Percentiles rank a stretch among this genome's conserved stretches.
These are phyloP conservation scores for Nomia melanderi DNA, from an alignment of 1,140 invertebrate genomes.

Conservation along the genomic window DNA sequence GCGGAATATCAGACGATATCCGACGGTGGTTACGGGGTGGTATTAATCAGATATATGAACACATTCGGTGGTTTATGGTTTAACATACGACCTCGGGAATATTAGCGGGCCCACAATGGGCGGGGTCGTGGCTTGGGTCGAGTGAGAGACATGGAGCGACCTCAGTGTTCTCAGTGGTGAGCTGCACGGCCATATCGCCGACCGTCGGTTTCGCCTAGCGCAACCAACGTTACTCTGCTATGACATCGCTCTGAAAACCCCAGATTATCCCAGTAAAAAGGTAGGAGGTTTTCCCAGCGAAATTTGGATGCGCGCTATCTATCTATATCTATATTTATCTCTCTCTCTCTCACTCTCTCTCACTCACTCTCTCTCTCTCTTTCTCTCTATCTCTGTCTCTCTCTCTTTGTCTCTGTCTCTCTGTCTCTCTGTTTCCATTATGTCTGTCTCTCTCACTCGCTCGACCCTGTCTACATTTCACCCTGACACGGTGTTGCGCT, in stretches of 20 bases:
- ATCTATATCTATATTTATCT: not conserved
- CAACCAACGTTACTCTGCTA: slow-evolving; percentile 51
- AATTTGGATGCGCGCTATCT: slow-evolving; percentile 50
- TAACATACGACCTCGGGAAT: slow-evolving; percentile 32
- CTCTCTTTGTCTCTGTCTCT: slow-evolving; percentile 29
- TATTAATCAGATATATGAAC: slow-evolving; percentile 40
- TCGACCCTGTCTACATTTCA: slow-evolving; percentile 37
- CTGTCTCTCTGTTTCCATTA: slow-evolving; percentile 20
- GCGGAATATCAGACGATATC: slow-evolving; percentile 39
- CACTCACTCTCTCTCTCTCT: slow-evolving; percentile 33
- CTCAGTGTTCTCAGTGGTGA: slow-evolving; percentile 66
- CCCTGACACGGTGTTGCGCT: slow-evolving; percentile 48
- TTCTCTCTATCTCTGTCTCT: slow-evolving; percentile 33
- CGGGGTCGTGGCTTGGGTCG: slow-evolving; percentile 57
- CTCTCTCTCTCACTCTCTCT: slow-evolving; percentile 40
- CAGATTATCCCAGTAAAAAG: slow-evolving; percentile 57
- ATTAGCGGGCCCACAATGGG: slow-evolving; percentile 51
- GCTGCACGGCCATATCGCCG: slow-evolving; percentile 60
- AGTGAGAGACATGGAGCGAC: slow-evolving; percentile 64
- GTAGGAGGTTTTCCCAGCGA: slow-evolving; percentile 62
- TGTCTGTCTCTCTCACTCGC: slow-evolving; percentile 37
- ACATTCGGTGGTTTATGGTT: slow-evolving; percentile 41
- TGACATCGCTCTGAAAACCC: slow-evolving; percentile 59
- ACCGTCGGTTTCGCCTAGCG: slow-evolving; percentile 59
- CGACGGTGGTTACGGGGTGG: not conserved